phyloP scores from a whole-genome alignment of 2,113 vertebrate species.

The Upupa epops region DNA sequence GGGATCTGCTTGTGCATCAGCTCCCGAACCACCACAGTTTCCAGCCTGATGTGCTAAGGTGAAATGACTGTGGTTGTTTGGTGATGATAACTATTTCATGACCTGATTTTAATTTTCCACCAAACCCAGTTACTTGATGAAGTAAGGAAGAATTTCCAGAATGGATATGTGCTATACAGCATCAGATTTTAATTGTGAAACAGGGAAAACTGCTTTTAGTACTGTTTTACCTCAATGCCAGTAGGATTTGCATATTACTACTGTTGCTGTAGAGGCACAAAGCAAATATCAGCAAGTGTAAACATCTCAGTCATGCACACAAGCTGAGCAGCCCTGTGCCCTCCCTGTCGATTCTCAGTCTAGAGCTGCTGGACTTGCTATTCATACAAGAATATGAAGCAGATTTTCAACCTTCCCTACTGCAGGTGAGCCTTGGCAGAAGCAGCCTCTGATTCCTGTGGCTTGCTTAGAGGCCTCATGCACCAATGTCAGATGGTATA shows the following conservation, averaged over 20 bases:
- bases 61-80: not conserved
- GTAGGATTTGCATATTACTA: fast-evolving
- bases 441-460: not conserved
- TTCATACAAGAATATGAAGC: not conserved
- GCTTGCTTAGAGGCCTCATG: not conserved
- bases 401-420: not conserved
- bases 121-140: not conserved
- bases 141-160: not conserved
- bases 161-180: not conserved
- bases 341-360: not conserved
- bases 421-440: not conserved
- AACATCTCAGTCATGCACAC: fast-evolving
- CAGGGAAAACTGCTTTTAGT: not conserved
- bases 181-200: not conserved
- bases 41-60: not conserved
- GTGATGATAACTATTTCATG: not conserved
- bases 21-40: not conserved
- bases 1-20: not conserved
- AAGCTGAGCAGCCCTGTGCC: not conserved
- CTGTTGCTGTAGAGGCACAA: not conserved
- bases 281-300: not conserved
- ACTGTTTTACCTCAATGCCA: not conserved
- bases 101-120: not conserved
- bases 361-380: not conserved
- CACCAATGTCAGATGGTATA: not conserved